Evolutionary conservation across 2,888 invertebrate genomes (phyloP).

Genomic region (Tholera decimalis): DNA sequence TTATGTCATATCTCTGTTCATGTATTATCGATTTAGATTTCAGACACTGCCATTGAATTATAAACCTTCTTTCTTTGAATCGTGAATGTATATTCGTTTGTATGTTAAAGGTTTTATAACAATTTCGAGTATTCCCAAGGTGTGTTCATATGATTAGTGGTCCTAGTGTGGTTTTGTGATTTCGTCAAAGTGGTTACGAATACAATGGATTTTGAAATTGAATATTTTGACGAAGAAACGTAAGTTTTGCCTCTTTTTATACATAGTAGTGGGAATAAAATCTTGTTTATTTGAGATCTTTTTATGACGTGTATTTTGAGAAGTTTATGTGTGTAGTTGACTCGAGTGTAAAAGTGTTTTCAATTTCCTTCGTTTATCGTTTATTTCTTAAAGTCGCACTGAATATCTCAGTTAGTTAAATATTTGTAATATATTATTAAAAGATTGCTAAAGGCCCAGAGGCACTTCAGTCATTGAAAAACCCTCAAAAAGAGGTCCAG

Average conservation of each 20-base stretch:
- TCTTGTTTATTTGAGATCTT: slow-evolving; percentile 7
- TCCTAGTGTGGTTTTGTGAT: slow-evolving; percentile 38
- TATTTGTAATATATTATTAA: not conserved
- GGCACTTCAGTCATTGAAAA: not conserved
- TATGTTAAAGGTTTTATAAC: slow-evolving; percentile 1
- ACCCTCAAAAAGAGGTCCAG: not conserved
- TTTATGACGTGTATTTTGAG: slow-evolving; percentile 1
- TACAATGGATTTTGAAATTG: slow-evolving; percentile 63
- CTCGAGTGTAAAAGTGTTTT: not conserved
- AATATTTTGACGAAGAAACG: slow-evolving; percentile 40
- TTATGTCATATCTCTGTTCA: slow-evolving; percentile 57
- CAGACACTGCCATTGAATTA: slow-evolving; percentile 16
- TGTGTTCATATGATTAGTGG: slow-evolving; percentile 41
- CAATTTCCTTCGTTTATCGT: not conserved
- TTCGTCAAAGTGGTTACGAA: slow-evolving; percentile 42
- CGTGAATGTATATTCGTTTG: slow-evolving; percentile 19
- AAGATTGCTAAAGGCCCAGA: not conserved
- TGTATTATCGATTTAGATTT: slow-evolving; percentile 64
- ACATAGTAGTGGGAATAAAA: not conserved
- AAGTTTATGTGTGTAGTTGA: not conserved
- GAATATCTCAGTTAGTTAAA: not conserved
- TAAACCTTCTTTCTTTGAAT: not conserved
- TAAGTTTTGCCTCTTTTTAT: slow-evolving; percentile 30
- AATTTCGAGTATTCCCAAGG: slow-evolving; percentile 40
- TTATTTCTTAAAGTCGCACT: not conserved